Evolutionary conservation across 2,797 vertebrate genomes (phyloP).

Genomic region (Tadarida brasiliensis): DNA sequence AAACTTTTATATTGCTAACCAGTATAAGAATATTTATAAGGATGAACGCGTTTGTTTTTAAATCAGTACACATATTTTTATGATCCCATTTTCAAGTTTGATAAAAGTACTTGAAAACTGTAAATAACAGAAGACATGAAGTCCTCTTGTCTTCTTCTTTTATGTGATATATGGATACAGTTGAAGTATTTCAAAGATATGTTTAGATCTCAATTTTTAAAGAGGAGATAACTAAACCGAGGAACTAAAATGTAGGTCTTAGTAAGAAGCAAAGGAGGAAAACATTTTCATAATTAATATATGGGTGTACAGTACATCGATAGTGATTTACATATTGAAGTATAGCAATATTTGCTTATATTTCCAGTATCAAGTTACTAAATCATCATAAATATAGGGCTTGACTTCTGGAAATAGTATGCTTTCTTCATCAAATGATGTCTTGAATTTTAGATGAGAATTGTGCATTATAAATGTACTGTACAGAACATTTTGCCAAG

Average conservation of each 20-base stretch:
- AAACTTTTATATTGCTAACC: not conserved
- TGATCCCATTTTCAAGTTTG: conserved; percentile 56
- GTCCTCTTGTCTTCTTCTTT: conserved; percentile 53
- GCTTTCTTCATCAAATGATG: conserved; percentile 86
- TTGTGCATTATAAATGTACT: conserved; percentile 87
- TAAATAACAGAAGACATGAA: conserved; percentile 62
- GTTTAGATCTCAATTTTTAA: conserved; percentile 30
- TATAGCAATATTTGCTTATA: not conserved
- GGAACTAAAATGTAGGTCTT: not conserved
- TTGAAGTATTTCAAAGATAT: conserved; percentile 45
- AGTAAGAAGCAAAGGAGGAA: conserved; percentile 5
- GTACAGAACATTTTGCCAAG: conserved; percentile 84
- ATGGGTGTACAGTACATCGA: not conserved
- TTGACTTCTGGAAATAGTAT: conserved; percentile 78
- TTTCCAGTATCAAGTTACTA: conserved; percentile 62
- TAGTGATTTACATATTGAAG: conserved; percentile 34
- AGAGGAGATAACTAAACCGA: not conserved
- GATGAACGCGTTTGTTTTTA: conserved; percentile 55
- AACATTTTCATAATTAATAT: conserved; percentile 27
- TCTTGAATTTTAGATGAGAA: conserved; percentile 87
- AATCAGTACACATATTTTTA: conserved; percentile 53
- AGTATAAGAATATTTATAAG: conserved; percentile 33
- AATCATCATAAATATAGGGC: conserved; percentile 74
- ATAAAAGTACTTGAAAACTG: conserved; percentile 21
- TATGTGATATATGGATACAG: conserved; percentile 42